phyloP scores from a whole-genome alignment of 2,113 vertebrate genomes.

The Scomber colias region DNA sequence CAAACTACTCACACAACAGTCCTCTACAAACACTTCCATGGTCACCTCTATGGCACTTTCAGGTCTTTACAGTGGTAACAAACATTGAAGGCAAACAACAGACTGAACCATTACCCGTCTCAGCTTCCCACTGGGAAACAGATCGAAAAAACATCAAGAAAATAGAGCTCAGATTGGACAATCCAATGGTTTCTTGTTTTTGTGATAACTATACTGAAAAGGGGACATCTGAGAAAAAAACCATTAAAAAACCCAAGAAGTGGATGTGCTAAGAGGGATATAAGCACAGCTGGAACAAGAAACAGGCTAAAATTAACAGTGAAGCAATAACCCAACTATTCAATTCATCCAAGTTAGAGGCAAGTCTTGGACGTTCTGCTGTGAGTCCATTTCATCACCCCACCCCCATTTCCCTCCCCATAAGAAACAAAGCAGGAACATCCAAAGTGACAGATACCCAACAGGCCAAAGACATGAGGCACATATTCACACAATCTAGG shows the following conservation, averaged over 20 bases:
- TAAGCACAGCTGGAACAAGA: slow-evolving; percentile 75
- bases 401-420: not conserved
- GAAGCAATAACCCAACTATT: slow-evolving; percentile 43
- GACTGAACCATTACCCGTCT: slow-evolving; percentile 73
- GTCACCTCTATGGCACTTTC: slow-evolving; percentile 80
- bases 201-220: slow-evolving; percentile 1
- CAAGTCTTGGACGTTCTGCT: slow-evolving; percentile 23
- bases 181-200: slow-evolving; percentile 24
- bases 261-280: slow-evolving; percentile 72
- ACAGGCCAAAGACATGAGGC: slow-evolving; percentile 64
- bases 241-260: slow-evolving; percentile 18
- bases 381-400: slow-evolving; percentile 34
- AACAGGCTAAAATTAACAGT: slow-evolving; percentile 66
- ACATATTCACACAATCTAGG: slow-evolving; percentile 49
- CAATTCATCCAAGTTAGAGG: slow-evolving; percentile 45
- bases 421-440: slow-evolving; percentile 46
- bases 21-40: slow-evolving; percentile 69
- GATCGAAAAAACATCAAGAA: slow-evolving; percentile 41
- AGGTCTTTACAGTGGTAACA: slow-evolving; percentile 79
- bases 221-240: slow-evolving; percentile 44
- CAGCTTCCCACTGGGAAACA: slow-evolving; percentile 61
- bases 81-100: slow-evolving; percentile 74
- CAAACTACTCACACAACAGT: slow-evolving; percentile 55
- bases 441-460: slow-evolving; percentile 26
- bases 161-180: slow-evolving; percentile 39